These are phyloP conservation scores for Enteromius mattozi DNA, from an alignment of 2,797 vertebrate species.

Conservation along the genomic window DNA sequence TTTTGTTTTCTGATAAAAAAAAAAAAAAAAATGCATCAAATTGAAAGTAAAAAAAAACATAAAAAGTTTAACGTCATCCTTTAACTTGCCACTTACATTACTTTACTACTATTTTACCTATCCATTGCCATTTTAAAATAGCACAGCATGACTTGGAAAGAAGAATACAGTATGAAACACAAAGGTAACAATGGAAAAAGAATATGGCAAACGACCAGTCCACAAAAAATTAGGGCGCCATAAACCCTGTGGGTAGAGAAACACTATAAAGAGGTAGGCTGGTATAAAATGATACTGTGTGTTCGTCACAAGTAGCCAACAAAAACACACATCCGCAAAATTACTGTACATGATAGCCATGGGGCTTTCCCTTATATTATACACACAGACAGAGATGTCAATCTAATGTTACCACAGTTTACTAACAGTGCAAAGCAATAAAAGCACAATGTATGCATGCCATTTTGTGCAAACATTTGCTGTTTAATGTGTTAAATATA, in stretches of 20 bases:
- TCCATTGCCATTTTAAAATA: not conserved
- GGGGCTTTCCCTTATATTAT: not conserved
- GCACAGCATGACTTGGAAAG: not conserved
- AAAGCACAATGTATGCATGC: not conserved
- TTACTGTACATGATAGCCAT: not conserved
- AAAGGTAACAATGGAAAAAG: not conserved
- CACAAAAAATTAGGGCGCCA: not conserved
- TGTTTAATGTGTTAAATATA: not conserved
- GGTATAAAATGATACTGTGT: constrained; percentile 7
- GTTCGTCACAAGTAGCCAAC: not conserved
- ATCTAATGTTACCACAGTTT: not conserved
- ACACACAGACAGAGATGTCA: not conserved
- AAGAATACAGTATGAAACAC: not conserved
- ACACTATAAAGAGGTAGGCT: not conserved
- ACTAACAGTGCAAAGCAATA: not conserved
- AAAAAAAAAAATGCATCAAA: not conserved
- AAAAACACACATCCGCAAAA: not conserved
- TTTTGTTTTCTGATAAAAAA: not conserved
- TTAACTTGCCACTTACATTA: not conserved
- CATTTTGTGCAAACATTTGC: not conserved
- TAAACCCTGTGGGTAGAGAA: not conserved
- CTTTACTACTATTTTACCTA: not conserved
- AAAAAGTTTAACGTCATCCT: not conserved
- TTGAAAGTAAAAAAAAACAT: not conserved
- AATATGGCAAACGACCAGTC: not conserved